Evolutionary conservation across 2,797 vertebrate genomes (phyloP), one percentile per base, ranked within the genome.

Genomic region (Meriones psammophilus): DNA sequence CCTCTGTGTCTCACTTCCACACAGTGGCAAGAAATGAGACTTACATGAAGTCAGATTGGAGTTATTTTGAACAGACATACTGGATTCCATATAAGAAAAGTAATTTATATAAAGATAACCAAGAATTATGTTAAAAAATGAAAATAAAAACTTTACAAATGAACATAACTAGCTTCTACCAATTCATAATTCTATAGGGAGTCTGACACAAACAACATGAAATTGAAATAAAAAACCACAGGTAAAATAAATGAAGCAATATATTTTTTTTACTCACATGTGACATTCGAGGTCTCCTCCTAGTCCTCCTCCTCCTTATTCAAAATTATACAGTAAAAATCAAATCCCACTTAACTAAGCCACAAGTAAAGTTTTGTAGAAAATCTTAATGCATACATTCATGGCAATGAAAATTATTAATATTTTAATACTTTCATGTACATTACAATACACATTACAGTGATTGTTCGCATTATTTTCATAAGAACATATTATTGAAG

Each of bases 201-300:
- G 77, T 46, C 50, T 77, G 12, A 68, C 12, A 88, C 12, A 80
- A 0, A 36, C 39, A 93, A 33, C 22, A 50, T 74, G 54, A 69
- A 77, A 86, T 39, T 36, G 54, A 46, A 94, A 69, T 79, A 24
- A 87, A 33, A 94, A 94, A 42, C 5, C 22, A 69, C 71, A 46
- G 39, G 3, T 28, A 28, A 3, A 24, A 60, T 4, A 24, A 30
- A 66, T 22, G 4, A 26, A 69, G 24, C 3, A 56, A 92, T 9
- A 76, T 56, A 92, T 96, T 79, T 66, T 96, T 56, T 39, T 9
- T 90, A 94, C n/a, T 76, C 54, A 71, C 6, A 14, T 79, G 36
- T 73, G 89, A n/a, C 3, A 8, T 46, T 56, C 17, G 66, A 33
- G 13, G 0, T 56, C 10, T 58, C 17, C 4, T 79, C 8, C 15